Conservation (phyloP, 2,888 invertebrate species). For the Agapostemon virescens region DNA sequence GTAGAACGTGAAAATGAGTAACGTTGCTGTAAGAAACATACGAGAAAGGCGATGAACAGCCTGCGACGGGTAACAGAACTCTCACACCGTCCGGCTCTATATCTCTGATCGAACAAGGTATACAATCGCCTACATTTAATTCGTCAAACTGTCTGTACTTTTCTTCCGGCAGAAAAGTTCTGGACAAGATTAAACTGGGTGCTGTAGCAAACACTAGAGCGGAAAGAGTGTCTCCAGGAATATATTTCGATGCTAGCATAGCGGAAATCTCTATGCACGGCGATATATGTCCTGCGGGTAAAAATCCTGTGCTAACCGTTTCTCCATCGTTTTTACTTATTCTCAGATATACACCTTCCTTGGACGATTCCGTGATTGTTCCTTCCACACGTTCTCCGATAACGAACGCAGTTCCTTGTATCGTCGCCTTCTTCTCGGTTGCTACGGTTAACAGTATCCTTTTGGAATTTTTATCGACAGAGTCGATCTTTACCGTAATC, state of each 20-base stretch:
- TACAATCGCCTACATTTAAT: constrained; percentile 67
- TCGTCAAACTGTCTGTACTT: constrained; percentile 59
- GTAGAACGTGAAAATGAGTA: constrained; percentile 60
- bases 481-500: constrained; percentile 70
- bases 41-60: constrained; percentile 64
- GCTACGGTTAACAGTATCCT: constrained; percentile 60
- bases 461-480: constrained; percentile 49
- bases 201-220: constrained; percentile 72
- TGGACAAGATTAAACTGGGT: constrained; percentile 72
- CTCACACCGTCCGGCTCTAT: constrained; percentile 63
- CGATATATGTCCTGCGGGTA: constrained; percentile 76
- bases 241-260: constrained; percentile 67
- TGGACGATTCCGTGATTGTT: constrained; percentile 69
- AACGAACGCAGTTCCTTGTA: neutral
- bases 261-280: constrained; percentile 72
- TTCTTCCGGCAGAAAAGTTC: constrained; percentile 67
- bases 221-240: constrained; percentile 70
- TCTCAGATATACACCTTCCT: constrained; percentile 71
- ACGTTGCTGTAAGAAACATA: constrained; percentile 56
- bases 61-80: constrained; percentile 70
- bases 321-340: constrained; percentile 58
- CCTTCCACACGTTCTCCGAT: constrained; percentile 74
- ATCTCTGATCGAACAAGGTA: constrained; percentile 72
- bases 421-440: constrained; percentile 23
- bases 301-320: constrained; percentile 62